phyloP scores from a whole-genome alignment of 2,113 vertebrate species.

The Rhinolophus ferrumequinum region DNA sequence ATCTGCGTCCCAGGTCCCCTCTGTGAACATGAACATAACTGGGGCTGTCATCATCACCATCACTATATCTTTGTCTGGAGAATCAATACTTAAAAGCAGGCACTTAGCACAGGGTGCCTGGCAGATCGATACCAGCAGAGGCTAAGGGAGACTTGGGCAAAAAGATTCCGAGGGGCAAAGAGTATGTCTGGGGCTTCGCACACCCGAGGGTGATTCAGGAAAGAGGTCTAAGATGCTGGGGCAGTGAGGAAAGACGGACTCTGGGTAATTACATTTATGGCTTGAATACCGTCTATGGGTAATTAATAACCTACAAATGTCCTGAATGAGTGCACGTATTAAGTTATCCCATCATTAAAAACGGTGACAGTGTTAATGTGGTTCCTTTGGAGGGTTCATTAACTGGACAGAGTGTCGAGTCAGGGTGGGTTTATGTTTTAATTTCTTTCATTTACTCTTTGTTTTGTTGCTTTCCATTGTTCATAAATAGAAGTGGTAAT shows the following conservation, averaged over 20 bases:
- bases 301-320: slow-evolving; percentile 81
- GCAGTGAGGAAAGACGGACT: background rate
- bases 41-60: background rate
- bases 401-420: slow-evolving; percentile 74
- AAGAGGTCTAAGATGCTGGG: slow-evolving; percentile 11
- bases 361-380: slow-evolving; percentile 74
- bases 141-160: background rate
- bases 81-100: slow-evolving; percentile 2
- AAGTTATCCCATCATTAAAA: slow-evolving; percentile 83
- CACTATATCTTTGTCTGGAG: background rate
- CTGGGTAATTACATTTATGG: slow-evolving; percentile 66
- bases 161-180: background rate
- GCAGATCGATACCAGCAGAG: background rate
- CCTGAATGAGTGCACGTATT: slow-evolving; percentile 74
- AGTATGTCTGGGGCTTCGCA: background rate
- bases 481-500: slow-evolving; percentile 75
- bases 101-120: background rate
- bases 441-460: slow-evolving; percentile 77
- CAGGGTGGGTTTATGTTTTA: slow-evolving; percentile 77
- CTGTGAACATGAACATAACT: background rate
- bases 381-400: slow-evolving; percentile 72
- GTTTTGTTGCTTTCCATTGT: slow-evolving; percentile 67
- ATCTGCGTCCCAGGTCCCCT: background rate
- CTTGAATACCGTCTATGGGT: slow-evolving; percentile 63
- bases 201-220: background rate